Evolutionary conservation across 2,888 invertebrate species (phyloP), one percentile per base, ranked within the genome.

Genomic region (Hesperia comma): DNA sequence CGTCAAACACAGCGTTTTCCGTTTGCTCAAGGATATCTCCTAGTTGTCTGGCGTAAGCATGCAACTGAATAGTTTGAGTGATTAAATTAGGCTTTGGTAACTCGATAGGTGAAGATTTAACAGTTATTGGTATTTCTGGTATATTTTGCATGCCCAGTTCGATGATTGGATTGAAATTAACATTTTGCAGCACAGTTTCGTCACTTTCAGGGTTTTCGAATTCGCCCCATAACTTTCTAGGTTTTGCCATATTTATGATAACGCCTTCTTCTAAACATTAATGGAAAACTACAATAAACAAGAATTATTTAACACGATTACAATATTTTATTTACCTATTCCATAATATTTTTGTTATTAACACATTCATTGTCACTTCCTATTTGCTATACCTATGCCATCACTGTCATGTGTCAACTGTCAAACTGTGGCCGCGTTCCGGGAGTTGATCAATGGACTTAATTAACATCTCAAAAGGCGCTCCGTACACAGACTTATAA

Each of bases 111-210:
- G 89, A 87, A 1, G 90, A 89, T 77, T 92, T 90, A 1, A 90
- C 91, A 37, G 86, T 84, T 55, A 90, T 92, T 0, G 90, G 88
- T 75, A 90, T 90, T 81, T 92, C 92, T 1, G 92, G 91, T 63
- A 93, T 92, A 67, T 92, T 92, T 77, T 92, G 92, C 90, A 93
- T 87, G 7, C 92, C 93, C 54, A 92, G 78, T 76, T 93, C 93
- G 58, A 93, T 93, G 17, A 93, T 90, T 1, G 93, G 93, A 68
- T 90, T 91, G 70, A 93, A 93, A 72, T 93, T 92, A 2, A 92
- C 92, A 60, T 82, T 90, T 70, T 91, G 90, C 21, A 89, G 72
- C 70, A 89, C 72, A 0, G 84, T 79, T 60, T 90, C 87, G 58
- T 90, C 87, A 33, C 79, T 79, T 55, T 76, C 80, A 61, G 85